Conservation (phyloP, 2,113 vertebrate species). For the Melanerpes formicivorus region DNA sequence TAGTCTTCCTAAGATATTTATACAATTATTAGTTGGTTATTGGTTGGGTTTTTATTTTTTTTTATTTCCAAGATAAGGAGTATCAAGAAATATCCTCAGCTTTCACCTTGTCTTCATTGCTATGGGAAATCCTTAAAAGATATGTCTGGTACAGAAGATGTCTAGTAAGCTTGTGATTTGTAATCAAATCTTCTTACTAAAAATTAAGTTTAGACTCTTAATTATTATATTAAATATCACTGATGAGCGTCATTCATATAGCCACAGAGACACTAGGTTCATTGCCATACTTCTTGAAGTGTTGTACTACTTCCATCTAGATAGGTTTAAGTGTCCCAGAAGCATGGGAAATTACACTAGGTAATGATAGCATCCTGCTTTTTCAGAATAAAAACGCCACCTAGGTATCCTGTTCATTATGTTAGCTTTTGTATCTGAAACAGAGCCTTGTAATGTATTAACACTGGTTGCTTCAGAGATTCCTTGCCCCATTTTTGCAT, state of each 20-base stretch:
- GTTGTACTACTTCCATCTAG: rapidly evolving
- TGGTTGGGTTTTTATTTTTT: neutral
- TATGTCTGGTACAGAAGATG: neutral
- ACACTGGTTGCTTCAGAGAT: neutral
- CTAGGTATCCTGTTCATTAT: neutral
- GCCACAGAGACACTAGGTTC: neutral
- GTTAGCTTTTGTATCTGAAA: neutral
- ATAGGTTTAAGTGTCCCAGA: neutral
- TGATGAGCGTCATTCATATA: neutral
- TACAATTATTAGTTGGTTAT: no score
- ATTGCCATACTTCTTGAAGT: neutral
- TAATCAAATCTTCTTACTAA: neutral
- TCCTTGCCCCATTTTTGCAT: neutral
- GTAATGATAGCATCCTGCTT: rapidly evolving
- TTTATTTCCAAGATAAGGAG: neutral
- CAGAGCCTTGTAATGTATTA: neutral
- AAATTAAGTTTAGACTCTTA: neutral
- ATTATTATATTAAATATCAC: neutral
- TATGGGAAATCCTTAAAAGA: neutral
- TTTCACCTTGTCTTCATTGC: neutral
- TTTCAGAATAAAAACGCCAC: neutral
- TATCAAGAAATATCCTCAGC: rapidly evolving
- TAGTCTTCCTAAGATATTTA: neutral
- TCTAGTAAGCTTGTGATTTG: neutral
- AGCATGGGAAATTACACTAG: neutral